Evolutionary conservation across 2,113 vertebrate genomes (phyloP).

Genomic region (Rhinoptilus africanus): DNA sequence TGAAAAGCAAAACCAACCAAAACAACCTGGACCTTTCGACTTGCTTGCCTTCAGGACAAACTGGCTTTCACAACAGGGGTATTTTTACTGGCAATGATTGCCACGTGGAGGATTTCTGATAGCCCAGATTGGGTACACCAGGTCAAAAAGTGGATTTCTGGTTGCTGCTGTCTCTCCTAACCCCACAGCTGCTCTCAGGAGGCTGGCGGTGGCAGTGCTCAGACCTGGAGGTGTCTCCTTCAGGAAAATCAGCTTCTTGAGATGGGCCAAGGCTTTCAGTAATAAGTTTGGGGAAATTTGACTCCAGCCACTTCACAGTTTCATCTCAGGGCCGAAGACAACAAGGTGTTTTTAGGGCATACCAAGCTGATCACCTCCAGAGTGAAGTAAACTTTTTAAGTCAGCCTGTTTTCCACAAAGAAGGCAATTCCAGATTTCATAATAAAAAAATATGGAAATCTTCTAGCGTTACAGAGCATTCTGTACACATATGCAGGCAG

Average conservation of each 20-base stretch:
- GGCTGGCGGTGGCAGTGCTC: background rate
- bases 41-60: background rate
- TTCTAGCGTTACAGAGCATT: background rate
- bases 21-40: background rate
- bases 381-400: background rate
- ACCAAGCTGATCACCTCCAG: background rate
- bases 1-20: background rate
- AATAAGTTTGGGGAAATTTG: background rate
- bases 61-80: fast-evolving
- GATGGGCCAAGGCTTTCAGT: background rate
- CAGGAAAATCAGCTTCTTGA: background rate
- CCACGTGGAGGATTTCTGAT: background rate
- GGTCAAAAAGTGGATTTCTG: background rate
- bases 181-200: background rate
- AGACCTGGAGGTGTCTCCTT: background rate
- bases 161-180: background rate
- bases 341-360: background rate
- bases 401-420: background rate
- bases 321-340: background rate
- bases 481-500: background rate
- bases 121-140: fast-evolving
- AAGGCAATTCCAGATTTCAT: background rate
- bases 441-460: background rate
- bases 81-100: background rate
- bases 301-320: background rate